A percentile compares a stretch with the other conserved stretches of the same genome.
Conservation (phyloP, 2,113 vertebrate species). For the Felis catus region F.catus_Fca126_mat1.0 CM031423.1:62791001-62791500, state of each 20-base stretch:
- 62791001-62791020: background rate
- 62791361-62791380: background rate
- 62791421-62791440: background rate
- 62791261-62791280: background rate
- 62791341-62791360: background rate
- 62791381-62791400: background rate
- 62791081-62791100: background rate
- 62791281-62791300: background rate
- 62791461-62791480: background rate
- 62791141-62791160: background rate
- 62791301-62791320: background rate
- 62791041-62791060: background rate
- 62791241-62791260: background rate
- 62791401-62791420: background rate
- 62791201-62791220: background rate
- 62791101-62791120: background rate
- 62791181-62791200: background rate
- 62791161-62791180: background rate
- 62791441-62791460: background rate
- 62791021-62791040: background rate
- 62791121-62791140: background rate
- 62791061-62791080: background rate
- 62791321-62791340: background rate
- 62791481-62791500: background rate
- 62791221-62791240: background rate